Base-by-base conservation (phyloP, 2,797 vertebrate genomes). In the Octomys mimax region DNA sequence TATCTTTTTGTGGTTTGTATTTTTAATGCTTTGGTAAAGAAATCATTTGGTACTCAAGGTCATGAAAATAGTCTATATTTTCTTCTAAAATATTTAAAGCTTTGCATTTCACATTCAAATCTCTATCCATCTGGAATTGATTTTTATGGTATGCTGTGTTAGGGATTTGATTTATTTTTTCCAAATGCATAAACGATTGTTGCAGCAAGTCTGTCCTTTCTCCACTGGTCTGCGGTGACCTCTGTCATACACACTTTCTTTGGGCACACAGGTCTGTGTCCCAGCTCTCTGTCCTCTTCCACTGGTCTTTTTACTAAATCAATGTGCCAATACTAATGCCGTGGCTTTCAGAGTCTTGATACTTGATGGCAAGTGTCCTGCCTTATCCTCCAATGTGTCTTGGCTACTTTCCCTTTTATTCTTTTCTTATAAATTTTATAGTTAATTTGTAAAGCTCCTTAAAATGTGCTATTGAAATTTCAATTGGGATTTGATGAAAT, bases 31-130 rank as follows among this genome's bases (percentile, higher is more conserved):
- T 84, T 83, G 22, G 62, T 77, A 75, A 87, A 70, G 80, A 89
- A 92, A 91, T 42, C 39, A 68, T 92, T 82, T 52, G 52, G n/a
- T 90, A 22, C 33, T 16, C 39, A n/a, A 95, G 80, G 79, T 94
- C 79, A 95, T 66, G 88, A 95, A 96, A 91, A 83, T 33, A 70
- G 79, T 52, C 85, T 52, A 46, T 83, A 24, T 57, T 85, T 93
- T 86, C 89, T 86, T 75, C 62, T 66, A 75, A 94, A 89, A 80
- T 78, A 88, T 66, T 96, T 95, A 82, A 96, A 94, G 87, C n/a
- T 91, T 91, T 73, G 59, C 70, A 81, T 92, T 89, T 82, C 54
- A 52, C 52, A 62, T 75, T 89, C 79, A 79, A 83, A 75, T 87
- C 62, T 78, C 18, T 70, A 61, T 92, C 75, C 93, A 89, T 87